phyloP scores from a whole-genome alignment of 1,140 invertebrate genomes.

The Batillaria attramentaria region DNA sequence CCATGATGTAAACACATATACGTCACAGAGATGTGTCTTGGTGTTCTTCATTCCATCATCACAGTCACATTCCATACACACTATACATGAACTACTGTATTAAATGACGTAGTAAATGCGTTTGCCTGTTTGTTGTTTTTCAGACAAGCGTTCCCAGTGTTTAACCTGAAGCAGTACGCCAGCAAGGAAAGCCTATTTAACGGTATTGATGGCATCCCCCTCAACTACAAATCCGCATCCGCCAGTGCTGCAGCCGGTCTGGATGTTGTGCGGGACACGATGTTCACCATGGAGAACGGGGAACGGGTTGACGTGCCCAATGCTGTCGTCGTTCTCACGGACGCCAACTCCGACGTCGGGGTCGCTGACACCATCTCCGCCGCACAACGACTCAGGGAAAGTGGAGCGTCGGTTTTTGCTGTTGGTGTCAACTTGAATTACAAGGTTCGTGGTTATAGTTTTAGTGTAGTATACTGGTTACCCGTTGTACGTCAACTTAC shows the following conservation, averaged over 20 bases:
- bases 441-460: background rate
- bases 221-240: slow-evolving; percentile 42
- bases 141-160: slow-evolving; percentile 43
- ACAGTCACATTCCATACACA: no score
- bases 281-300: slow-evolving; percentile 51
- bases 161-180: slow-evolving; percentile 57
- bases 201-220: slow-evolving; percentile 50
- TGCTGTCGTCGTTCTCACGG: slow-evolving; percentile 63
- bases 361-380: slow-evolving; percentile 43
- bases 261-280: slow-evolving; percentile 41
- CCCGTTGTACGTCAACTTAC: background rate
- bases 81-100: no score
- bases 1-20: no score
- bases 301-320: slow-evolving; percentile 63
- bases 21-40: no score
- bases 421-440: background rate
- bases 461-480: background rate
- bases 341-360: slow-evolving; percentile 54
- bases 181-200: slow-evolving; percentile 47
- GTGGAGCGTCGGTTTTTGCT: slow-evolving; percentile 38
- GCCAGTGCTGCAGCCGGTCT: slow-evolving; percentile 53
- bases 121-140: no score
- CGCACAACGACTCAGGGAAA: slow-evolving; percentile 38
- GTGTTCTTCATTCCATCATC: no score
- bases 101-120: no score